phyloP scores from a whole-genome alignment of 1,140 invertebrate species.

The Scaptomyza graminum region DNA sequence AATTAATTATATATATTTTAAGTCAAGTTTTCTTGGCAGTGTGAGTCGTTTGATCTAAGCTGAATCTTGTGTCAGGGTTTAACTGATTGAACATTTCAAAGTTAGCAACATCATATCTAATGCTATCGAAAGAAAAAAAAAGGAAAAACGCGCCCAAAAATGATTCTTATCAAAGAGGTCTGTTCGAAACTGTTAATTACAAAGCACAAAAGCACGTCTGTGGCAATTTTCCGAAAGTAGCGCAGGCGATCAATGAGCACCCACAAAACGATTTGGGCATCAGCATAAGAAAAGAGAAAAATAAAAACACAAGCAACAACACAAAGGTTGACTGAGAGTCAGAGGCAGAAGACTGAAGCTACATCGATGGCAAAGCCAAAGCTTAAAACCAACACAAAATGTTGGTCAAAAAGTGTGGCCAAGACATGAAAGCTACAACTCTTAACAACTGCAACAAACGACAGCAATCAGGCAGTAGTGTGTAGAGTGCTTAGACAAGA shows the following conservation, averaged over 20 bases:
- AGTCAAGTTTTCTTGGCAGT: neutral
- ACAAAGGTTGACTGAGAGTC: constrained; percentile 8
- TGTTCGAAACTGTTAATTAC: constrained; percentile 77
- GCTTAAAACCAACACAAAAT: constrained; percentile 71
- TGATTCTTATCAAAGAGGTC: constrained; percentile 75
- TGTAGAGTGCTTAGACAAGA: neutral
- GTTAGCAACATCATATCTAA: constrained; percentile 31
- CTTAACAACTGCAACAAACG: constrained; percentile 81
- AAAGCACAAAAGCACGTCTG: constrained; percentile 64
- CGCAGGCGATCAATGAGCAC: constrained; percentile 70
- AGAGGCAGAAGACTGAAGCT: neutral
- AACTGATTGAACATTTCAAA: constrained; percentile 31
- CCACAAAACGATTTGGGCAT: constrained; percentile 62
- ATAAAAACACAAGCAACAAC: neutral
- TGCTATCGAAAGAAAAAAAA: neutral
- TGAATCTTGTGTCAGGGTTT: constrained; percentile 33
- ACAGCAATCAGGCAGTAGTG: constrained; percentile 66
- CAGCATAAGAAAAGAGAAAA: neutral
- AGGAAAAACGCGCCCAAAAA: constrained; percentile 69
- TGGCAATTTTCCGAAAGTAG: constrained; percentile 78
- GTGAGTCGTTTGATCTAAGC: constrained; percentile 18
- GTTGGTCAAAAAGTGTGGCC: constrained; percentile 82
- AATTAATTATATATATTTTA: no score
- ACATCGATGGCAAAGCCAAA: neutral
- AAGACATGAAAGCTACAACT: constrained; percentile 82